Conservation (phyloP, 2,888 invertebrate genomes). For the Acrobasis repandana region DNA sequence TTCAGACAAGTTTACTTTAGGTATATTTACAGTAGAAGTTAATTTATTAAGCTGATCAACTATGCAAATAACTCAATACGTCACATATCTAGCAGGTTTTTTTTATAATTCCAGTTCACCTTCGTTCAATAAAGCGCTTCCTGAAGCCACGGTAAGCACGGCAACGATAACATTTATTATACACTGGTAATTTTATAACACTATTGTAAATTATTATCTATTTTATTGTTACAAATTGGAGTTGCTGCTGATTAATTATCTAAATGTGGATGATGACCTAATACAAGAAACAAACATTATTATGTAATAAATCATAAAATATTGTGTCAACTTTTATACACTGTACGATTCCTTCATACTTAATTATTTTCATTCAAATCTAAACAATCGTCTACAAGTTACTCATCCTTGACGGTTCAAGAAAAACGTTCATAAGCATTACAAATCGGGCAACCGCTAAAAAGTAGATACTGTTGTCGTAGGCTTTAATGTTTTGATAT, state of each 20-base stretch:
- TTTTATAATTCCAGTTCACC: conserved; percentile 27
- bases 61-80: not conserved
- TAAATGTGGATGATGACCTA: too few species aligned
- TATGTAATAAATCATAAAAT: too few species aligned
- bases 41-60: too few species aligned
- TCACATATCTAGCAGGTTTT: not conserved
- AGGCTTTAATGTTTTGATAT: conserved; percentile 27
- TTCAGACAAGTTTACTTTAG: too few species aligned
- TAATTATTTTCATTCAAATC: conserved; percentile 43
- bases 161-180: not conserved
- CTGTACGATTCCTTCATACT: too few species aligned
- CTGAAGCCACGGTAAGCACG: conserved; percentile 5
- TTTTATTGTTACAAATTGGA: too few species aligned
- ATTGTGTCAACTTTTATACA: too few species aligned
- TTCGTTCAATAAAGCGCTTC: conserved; percentile 26
- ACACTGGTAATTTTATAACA: too few species aligned
- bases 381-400: conserved; percentile 45
- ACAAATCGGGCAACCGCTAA: conserved; percentile 35
- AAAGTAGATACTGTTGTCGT: conserved; percentile 34
- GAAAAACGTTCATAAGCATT: conserved; percentile 38
- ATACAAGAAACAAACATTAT: too few species aligned
- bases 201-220: too few species aligned
- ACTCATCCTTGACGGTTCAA: conserved; percentile 71
- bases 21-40: too few species aligned
- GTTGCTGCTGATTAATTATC: too few species aligned